A percentile compares a stretch with the other conserved stretches of the same genome.
phyloP scores from a whole-genome alignment of 2,797 vertebrate genomes.

The Danio jaintianensis region DNA sequence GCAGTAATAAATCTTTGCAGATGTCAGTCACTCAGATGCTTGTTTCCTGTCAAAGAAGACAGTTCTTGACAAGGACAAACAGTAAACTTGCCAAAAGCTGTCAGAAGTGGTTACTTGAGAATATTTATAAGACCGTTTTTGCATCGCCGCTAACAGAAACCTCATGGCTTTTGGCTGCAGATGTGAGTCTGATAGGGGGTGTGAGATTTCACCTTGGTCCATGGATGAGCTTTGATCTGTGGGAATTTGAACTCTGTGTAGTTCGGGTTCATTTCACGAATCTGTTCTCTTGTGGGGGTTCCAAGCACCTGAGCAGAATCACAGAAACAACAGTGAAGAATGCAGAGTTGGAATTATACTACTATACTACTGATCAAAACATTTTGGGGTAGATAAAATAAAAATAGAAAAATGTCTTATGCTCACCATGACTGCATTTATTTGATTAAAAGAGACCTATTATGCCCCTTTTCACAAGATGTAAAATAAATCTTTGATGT shows the following conservation, averaged over 20 bases:
- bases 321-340: constrained; percentile 3
- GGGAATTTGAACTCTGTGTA: constrained; percentile 94
- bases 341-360: too few relatives aligned
- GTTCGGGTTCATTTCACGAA: constrained; percentile 93
- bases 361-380: too few relatives aligned
- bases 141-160: not conserved
- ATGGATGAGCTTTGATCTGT: constrained; percentile 78
- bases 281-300: constrained; percentile 91
- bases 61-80: constrained; percentile 1
- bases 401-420: too few relatives aligned
- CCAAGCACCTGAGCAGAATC: constrained; percentile 58
- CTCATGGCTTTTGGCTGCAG: not conserved
- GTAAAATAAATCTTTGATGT: too few relatives aligned
- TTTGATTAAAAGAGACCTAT: too few relatives aligned
- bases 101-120: not conserved
- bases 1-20: not conserved
- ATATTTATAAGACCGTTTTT: not conserved
- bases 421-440: too few relatives aligned
- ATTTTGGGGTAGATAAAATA: too few relatives aligned
- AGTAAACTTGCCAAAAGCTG: not conserved
- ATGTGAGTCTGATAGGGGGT: not conserved
- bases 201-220: constrained; percentile 62
- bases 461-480: too few relatives aligned
- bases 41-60: not conserved
- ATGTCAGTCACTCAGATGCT: not conserved